Evolutionary conservation across 2,113 vertebrate genomes (phyloP).

Genomic region (Todiramphus chloris): DNA sequence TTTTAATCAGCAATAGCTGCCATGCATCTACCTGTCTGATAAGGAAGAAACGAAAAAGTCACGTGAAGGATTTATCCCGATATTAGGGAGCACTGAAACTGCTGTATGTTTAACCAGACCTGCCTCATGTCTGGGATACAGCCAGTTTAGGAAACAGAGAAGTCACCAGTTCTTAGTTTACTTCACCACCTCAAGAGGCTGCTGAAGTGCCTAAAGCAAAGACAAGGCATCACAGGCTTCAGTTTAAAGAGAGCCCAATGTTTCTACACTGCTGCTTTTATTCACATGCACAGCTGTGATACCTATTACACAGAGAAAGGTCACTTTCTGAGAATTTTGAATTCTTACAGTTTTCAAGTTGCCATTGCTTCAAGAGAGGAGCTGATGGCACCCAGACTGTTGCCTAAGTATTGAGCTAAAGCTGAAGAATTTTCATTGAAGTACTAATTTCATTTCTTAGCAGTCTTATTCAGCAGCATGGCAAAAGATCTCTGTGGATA

Average conservation of each 20-base stretch:
- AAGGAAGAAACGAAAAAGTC: neutral
- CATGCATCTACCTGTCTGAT: neutral
- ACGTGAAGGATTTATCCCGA: neutral
- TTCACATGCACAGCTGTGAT: neutral
- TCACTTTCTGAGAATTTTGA: neutral
- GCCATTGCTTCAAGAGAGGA: neutral
- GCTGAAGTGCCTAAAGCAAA: neutral
- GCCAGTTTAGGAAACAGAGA: neutral
- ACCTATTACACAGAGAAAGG: neutral
- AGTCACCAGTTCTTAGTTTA: neutral
- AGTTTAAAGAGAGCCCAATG: neutral
- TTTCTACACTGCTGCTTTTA: neutral
- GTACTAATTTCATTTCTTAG: neutral
- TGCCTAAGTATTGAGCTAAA: neutral
- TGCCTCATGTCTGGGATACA: neutral
- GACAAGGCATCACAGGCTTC: neutral
- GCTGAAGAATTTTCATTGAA: neutral
- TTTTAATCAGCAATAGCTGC: neutral
- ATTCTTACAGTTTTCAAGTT: neutral
- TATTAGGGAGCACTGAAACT: neutral
- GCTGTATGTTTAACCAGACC: neutral
- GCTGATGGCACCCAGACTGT: neutral
- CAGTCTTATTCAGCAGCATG: neutral
- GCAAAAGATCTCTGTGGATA: neutral
- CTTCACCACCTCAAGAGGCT: neutral